Evolutionary conservation across 2,888 invertebrate genomes (phyloP), one percentile per base, ranked within the genome.

Genomic region (Marasmarcha lunaedactyla): DNA sequence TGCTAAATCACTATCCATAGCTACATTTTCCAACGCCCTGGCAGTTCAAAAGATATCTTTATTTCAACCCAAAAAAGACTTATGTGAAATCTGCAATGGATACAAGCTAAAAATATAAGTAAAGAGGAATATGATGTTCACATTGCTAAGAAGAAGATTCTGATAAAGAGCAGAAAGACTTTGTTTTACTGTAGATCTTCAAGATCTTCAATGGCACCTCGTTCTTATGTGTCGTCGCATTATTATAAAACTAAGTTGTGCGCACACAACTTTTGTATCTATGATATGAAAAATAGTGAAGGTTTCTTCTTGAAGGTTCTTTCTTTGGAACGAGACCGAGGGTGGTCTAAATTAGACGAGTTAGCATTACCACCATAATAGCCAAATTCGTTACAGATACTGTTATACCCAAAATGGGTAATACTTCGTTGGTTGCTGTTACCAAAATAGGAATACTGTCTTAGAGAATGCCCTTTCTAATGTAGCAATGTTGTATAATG

Each of bases 271-370:
- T 36, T 14, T 10, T 40, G 38, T 30, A 38, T 44, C 13, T 44
- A 36, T 38, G 36, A 44, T 34, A 40, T 42, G 38, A 42, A 42
- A 40, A 44, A 7, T 14, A 38, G 15, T 25, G 33, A 44, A 14
- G 41, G 44, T 2, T 44, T 37, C 33, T 42, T 41, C 13, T 44
- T n/a, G n/a, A n/a, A n/a, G n/a, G n/a, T n/a, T 42, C 14, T 44
- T 42, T 36, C 4, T 44, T 11, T 44, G 44, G 44, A 44, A 44
- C 15, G 42, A 44, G 33, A 10, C 39, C 2, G 42, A 42, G 13
- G 39, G 42, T 30, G 40, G 37, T 5, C 37, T 40, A 11, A 36
- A 40, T 37, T 36, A 26, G 37, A 40, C 14, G 40, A 37, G 33
- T 40, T 40, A 14, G 37, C n/a, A n/a, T n/a, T n/a, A n/a, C 36